These are phyloP conservation scores for Gadopsis bispinosus DNA, from an alignment of 2,797 vertebrate genomes.

Conservation along the genomic window DNA sequence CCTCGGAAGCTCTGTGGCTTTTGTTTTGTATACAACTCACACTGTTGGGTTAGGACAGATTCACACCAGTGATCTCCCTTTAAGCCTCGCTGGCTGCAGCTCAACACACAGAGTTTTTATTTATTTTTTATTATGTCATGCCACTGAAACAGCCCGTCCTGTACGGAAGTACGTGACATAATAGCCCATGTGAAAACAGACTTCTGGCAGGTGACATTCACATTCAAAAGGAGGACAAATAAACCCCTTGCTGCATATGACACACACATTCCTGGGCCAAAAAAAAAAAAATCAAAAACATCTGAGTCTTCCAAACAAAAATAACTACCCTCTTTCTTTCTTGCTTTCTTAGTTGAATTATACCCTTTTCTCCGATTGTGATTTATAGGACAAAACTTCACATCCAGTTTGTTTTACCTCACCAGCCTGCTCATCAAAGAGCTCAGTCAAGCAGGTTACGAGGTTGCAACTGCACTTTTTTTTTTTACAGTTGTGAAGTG, in stretches of 20 bases:
- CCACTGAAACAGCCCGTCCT: conserved; percentile 7
- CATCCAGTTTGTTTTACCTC: conserved; percentile 3
- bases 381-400: conserved; percentile 1
- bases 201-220: conserved; percentile 10
- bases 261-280: too few relatives aligned
- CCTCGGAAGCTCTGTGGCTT: conserved; percentile 56
- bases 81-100: conserved; percentile 53
- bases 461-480: conserved; percentile 40
- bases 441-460: conserved; percentile 5
- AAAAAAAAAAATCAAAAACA: not conserved
- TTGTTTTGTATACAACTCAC: conserved; percentile 72
- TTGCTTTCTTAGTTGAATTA: not conserved
- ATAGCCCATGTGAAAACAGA: not conserved
- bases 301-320: not conserved
- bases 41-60: conserved; percentile 36
- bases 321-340: not conserved
- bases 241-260: not conserved
- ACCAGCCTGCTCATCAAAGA: not conserved
- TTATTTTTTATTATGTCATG: not conserved
- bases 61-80: conserved; percentile 46
- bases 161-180: not conserved
- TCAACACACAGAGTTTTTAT: conserved; percentile 20
- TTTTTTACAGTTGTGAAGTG: conserved; percentile 42
- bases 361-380: not conserved
- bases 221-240: not conserved